These are phyloP conservation scores for Loxodonta africana DNA, from an alignment of 2,113 vertebrate genomes.

Conservation along the genomic window DNA sequence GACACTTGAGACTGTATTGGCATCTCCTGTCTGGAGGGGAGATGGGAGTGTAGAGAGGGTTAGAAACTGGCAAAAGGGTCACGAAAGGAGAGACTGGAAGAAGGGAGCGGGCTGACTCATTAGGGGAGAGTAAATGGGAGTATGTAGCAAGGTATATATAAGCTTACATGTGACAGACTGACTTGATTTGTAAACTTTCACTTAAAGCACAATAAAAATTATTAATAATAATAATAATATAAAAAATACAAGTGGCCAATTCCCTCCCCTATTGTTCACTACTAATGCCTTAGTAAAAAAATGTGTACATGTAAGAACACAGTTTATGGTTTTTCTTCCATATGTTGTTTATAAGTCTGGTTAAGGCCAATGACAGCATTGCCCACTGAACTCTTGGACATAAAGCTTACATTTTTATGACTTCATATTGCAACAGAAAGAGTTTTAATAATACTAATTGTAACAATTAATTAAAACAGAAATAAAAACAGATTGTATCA, in stretches of 20 bases:
- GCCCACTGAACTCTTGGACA: neutral
- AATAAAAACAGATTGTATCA: constrained; percentile 47
- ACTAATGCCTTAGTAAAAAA: constrained; percentile 7
- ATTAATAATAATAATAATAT: neutral
- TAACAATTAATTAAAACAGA: constrained; percentile 61
- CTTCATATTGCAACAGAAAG: constrained; percentile 39
- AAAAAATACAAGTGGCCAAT: neutral
- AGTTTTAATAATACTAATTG: constrained; percentile 34
- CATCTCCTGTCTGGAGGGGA: too few relatives aligned
- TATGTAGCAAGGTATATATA: too few relatives aligned
- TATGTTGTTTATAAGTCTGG: constrained; percentile 6
- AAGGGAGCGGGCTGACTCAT: too few relatives aligned
- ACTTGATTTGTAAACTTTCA: too few relatives aligned
- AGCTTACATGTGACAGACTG: too few relatives aligned
- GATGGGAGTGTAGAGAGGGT: too few relatives aligned
- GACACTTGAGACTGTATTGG: too few relatives aligned
- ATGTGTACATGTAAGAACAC: neutral
- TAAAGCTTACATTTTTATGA: neutral
- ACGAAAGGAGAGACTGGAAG: too few relatives aligned
- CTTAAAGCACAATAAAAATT: too few relatives aligned
- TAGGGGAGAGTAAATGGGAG: too few relatives aligned
- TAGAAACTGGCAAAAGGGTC: too few relatives aligned
- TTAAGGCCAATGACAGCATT: neutral
- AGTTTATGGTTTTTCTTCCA: neutral
- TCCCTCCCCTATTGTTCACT: neutral